Evolutionary conservation across 1,140 invertebrate genomes (phyloP), one percentile per base, ranked within the genome.

Genomic region (Pseudachorutes palmiensis): DNA sequence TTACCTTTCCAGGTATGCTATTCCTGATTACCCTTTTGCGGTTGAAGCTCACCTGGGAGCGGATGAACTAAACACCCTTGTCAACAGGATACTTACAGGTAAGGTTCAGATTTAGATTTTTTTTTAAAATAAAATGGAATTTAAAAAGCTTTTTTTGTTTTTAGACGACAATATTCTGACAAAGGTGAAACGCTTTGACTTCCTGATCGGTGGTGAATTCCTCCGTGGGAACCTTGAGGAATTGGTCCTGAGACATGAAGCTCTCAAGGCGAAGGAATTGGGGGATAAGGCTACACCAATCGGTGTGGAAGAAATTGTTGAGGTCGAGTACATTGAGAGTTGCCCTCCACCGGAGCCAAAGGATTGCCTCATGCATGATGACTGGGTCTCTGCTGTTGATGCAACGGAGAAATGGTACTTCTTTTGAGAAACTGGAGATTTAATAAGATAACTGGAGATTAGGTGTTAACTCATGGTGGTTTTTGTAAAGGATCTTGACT

Each of bases 331-430:
- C 81, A 79, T 97, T 36, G 89, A 93, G 77, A 84, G 88, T 73
- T 86, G 87, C 70, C 90, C 92, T 55, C 86, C 93, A 1, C 95
- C 94, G 0, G 84, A 90, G 75, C 94, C 94, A 14, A 84, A 93
- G 76, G 88, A 96, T 76, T 91, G 89, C 75, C 80, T 97, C 60
- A 83, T 92, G 74, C 93, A 97, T 77, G 92, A 97, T 80, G 94
- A 98, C 78, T 98, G 95, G 95, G 91, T 98, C 14, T 88, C 89
- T 59, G 87, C 90, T 41, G 86, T 95, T 28, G 85, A 89, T 70
- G 83, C 85, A 61, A 79, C 80, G 67, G 83, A 85, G 29, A 86
- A 88, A 80, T 94, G 89, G 88, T 87, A 51, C 61, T 36, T 28
- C 62, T 31, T 64, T 33, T 41, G 28, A n/a, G n/a, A n/a, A n/a